phyloP scores from a whole-genome alignment of 1,140 invertebrate species.

The Hirudo medicinalis region DNA sequence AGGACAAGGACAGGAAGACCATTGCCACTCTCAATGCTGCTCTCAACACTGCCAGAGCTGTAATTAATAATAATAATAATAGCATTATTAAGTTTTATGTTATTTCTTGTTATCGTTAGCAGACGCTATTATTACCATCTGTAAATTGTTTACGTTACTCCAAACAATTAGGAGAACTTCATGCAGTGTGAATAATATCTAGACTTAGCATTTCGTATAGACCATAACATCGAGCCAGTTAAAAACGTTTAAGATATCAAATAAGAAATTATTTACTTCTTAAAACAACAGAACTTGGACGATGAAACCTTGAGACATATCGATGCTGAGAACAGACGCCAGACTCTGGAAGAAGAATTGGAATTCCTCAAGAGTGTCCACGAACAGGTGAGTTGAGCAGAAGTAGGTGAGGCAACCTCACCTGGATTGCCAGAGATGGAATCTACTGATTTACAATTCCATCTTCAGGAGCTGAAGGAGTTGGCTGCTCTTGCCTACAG shows the following conservation, averaged over 20 bases:
- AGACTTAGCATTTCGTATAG: too few species aligned
- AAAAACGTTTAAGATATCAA: too few species aligned
- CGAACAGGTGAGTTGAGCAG: slow-evolving; percentile 31
- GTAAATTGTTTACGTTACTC: too few species aligned
- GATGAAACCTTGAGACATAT: slow-evolving; percentile 39
- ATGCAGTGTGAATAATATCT: too few species aligned
- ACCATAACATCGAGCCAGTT: too few species aligned
- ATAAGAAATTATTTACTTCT: too few species aligned
- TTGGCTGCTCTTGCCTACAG: slow-evolving; percentile 43
- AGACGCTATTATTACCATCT: too few species aligned
- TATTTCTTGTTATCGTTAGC: not conserved
- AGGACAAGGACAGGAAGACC: slow-evolving; percentile 20
- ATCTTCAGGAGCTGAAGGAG: slow-evolving; percentile 43
- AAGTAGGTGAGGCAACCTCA: too few species aligned
- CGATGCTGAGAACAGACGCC: slow-evolving; percentile 41
- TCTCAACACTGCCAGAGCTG: slow-evolving; percentile 11
- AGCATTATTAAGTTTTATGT: too few species aligned
- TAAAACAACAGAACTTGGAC: slow-evolving; percentile 40
- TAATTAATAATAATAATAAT: not conserved
- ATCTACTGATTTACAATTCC: too few species aligned
- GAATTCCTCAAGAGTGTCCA: slow-evolving; percentile 41
- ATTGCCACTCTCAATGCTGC: slow-evolving; percentile 7
- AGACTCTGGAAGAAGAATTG: slow-evolving; percentile 42
- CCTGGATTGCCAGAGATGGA: too few species aligned
- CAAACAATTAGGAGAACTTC: too few species aligned